Evolutionary conservation across 2,888 invertebrate species (phyloP).

Genomic region (Agrochola lota): DNA sequence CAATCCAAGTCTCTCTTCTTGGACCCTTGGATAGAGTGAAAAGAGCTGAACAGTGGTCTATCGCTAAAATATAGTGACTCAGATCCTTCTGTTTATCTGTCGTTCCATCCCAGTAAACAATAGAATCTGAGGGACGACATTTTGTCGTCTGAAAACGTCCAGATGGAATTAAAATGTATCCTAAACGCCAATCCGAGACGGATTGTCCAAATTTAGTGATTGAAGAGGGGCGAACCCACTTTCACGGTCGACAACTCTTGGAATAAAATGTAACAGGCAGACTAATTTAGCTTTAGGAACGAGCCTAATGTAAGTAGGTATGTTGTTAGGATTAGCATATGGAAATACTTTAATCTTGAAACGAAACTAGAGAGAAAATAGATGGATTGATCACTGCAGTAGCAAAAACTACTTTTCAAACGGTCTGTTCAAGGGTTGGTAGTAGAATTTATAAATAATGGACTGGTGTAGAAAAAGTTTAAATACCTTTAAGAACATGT

Average conservation of each 20-base stretch:
- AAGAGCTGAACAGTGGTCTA: not conserved
- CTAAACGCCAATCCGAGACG: slow-evolving; percentile 36
- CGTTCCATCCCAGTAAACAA: slow-evolving; percentile 11
- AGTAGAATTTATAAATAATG: not conserved
- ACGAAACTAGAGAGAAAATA: not conserved
- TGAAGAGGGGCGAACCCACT: slow-evolving; percentile 61
- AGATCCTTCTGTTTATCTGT: not conserved
- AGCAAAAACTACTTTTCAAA: not conserved
- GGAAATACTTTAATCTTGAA: not conserved
- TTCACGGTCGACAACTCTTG: slow-evolving; percentile 55
- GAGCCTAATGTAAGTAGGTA: slow-evolving; percentile 2
- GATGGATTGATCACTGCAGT: not conserved
- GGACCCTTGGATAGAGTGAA: not conserved
- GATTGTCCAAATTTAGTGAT: slow-evolving; percentile 52
- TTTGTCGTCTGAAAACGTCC: not conserved
- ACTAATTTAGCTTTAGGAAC: not conserved
- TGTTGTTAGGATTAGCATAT: slow-evolving; percentile 7
- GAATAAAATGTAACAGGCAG: slow-evolving; percentile 46
- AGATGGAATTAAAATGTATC: slow-evolving; percentile 24
- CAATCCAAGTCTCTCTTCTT: too few relatives aligned
- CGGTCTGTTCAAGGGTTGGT: not conserved
- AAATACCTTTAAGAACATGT: not conserved
- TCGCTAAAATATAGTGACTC: not conserved
- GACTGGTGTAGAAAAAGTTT: not conserved
- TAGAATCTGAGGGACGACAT: not conserved